phyloP scores from a whole-genome alignment of 2,113 vertebrate species.

The Noturus placidus region DNA sequence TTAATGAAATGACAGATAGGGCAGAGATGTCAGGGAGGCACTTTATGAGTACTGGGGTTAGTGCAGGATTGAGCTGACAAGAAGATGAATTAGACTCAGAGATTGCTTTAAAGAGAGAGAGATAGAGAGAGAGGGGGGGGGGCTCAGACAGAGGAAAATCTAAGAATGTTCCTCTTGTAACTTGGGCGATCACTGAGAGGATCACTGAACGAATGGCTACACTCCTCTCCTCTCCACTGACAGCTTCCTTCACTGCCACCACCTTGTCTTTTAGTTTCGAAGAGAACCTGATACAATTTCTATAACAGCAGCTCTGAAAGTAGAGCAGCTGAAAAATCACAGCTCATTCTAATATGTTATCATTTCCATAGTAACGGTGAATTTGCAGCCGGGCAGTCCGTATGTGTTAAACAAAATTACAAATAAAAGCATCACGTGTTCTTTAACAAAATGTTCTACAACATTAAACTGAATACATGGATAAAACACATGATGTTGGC shows the following conservation, averaged over 20 bases:
- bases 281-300: not conserved
- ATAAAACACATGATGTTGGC: too few species aligned
- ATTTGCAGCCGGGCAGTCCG: too few species aligned
- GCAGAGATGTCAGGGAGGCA: slow-evolving; percentile 14
- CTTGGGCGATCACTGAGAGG: not conserved
- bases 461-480: too few species aligned
- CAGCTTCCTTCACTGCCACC: not conserved
- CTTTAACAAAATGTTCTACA: too few species aligned
- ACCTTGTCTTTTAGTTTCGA: not conserved
- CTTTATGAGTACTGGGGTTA: slow-evolving; percentile 14
- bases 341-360: not conserved
- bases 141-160: not conserved
- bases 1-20: slow-evolving; percentile 21
- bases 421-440: too few species aligned
- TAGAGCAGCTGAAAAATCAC: not conserved
- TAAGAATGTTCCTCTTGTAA: not conserved
- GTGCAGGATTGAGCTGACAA: slow-evolving; percentile 21
- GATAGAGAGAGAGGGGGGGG: not conserved
- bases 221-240: too few species aligned
- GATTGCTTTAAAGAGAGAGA: not conserved
- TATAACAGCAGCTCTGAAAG: not conserved
- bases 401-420: too few species aligned
- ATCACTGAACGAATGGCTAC: not conserved
- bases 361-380: not conserved
- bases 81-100: slow-evolving; percentile 11